Evolutionary conservation across 2,888 invertebrate genomes (phyloP).

Genomic region (Agriopis aurantiaria): DNA sequence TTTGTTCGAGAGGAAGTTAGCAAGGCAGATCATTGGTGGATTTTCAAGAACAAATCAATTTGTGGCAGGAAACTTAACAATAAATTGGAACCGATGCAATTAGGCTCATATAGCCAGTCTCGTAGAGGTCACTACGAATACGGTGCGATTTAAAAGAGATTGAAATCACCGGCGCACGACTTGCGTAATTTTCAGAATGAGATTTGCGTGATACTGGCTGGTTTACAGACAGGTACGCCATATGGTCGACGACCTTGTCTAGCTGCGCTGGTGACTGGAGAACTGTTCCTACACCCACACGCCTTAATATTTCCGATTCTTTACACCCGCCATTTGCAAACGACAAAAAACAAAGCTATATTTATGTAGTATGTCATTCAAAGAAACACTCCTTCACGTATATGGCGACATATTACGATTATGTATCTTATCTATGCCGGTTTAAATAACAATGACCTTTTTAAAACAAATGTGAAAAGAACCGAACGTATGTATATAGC

Average conservation of each 20-base stretch:
- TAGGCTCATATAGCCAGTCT: slow-evolving; percentile 40
- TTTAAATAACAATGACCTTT: slow-evolving; percentile 58
- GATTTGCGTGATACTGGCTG: slow-evolving; percentile 51
- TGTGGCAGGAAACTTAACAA: slow-evolving; percentile 55
- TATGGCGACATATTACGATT: slow-evolving; percentile 39
- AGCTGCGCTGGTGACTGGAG: slow-evolving; percentile 61
- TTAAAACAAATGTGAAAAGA: slow-evolving; percentile 42
- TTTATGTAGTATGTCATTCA: slow-evolving; percentile 42
- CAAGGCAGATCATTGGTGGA: slow-evolving; percentile 47
- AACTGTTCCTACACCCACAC: slow-evolving; percentile 70
- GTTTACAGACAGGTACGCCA: slow-evolving; percentile 66
- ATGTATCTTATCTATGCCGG: slow-evolving; percentile 52
- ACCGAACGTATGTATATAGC: slow-evolving; percentile 22
- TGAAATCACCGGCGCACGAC: slow-evolving; percentile 44
- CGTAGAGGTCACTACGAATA: slow-evolving; percentile 44
- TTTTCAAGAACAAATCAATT: slow-evolving; percentile 63
- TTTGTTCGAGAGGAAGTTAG: slow-evolving; percentile 54
- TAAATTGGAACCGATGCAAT: slow-evolving; percentile 39
- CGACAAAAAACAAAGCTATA: slow-evolving; percentile 36
- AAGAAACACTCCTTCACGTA: slow-evolving; percentile 42
- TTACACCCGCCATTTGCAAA: slow-evolving; percentile 46
- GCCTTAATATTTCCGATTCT: slow-evolving; percentile 62
- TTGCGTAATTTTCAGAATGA: slow-evolving; percentile 58
- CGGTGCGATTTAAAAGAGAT: slow-evolving; percentile 51
- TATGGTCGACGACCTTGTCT: slow-evolving; percentile 78